Percentiles rank a stretch among this genome's conserved stretches.
These are phyloP conservation scores for Semicossyphus pulcher DNA, from an alignment of 2,113 vertebrate genomes.

Conservation along the genomic window DNA sequence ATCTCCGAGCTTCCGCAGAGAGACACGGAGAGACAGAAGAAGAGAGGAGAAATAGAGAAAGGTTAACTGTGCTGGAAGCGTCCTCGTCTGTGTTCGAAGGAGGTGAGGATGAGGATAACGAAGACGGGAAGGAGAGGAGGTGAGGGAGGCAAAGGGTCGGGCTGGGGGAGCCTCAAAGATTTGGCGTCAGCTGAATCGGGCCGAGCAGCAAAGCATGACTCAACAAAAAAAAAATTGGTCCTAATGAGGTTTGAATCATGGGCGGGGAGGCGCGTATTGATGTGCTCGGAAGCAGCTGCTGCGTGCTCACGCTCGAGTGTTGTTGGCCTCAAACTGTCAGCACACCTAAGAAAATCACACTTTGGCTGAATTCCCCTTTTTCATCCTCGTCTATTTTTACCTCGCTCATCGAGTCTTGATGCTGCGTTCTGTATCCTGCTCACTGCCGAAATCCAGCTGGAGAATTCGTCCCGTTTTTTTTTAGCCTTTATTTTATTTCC, in stretches of 20 bases:
- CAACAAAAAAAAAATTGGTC: conserved; percentile 47
- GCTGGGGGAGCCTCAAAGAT: conserved; percentile 16
- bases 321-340: conserved; percentile 74
- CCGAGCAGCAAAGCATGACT: conserved; percentile 61
- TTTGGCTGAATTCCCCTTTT: conserved; percentile 14
- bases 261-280: conserved; percentile 12
- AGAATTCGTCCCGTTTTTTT: conserved; percentile 1
- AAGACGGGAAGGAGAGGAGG: neutral
- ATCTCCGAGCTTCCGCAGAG: neutral
- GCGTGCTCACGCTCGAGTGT: neutral
- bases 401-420: conserved; percentile 23
- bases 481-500: neutral
- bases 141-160: conserved; percentile 1
- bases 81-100: neutral
- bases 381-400: conserved; percentile 52
- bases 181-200: conserved; percentile 49
- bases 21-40: neutral
- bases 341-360: conserved; percentile 55
- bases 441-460: conserved; percentile 9
- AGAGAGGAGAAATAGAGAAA: neutral
- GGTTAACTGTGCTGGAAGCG: neutral
- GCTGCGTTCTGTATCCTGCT: conserved; percentile 25
- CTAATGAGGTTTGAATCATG: conserved; percentile 49
- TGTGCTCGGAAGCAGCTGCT: conserved; percentile 43
- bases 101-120: neutral